A percentile compares a stretch with the other conserved stretches of the same genome.
Conservation (phyloP, 2,113 vertebrate genomes). For the Desmodus rotundus region DNA sequence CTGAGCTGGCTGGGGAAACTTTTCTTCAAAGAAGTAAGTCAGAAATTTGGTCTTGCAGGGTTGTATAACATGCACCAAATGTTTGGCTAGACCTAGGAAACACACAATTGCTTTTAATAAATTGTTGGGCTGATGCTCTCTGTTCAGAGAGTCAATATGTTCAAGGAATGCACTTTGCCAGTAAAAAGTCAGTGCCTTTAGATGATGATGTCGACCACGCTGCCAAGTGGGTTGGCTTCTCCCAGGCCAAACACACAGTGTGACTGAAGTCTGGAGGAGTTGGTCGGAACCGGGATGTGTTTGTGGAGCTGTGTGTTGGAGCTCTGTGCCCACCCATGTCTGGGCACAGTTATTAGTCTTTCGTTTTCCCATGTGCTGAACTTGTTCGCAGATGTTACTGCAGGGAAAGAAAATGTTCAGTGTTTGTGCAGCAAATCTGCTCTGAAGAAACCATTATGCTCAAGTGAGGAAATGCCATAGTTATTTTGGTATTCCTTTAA, state of each 20-base stretch:
- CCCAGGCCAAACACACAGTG: not conserved
- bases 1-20: not conserved
- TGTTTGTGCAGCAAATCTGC: conserved; percentile 44
- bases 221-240: not conserved
- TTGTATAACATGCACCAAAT: conserved; percentile 69
- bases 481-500: conserved; percentile 73
- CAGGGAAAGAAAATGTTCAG: conserved; percentile 46
- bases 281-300: not conserved
- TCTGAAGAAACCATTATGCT: conserved; percentile 70
- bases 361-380: conserved; percentile 36
- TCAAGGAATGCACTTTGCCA: conserved; percentile 33
- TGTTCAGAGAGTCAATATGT: conserved; percentile 59
- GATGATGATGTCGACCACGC: not conserved
- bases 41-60: conserved; percentile 23
- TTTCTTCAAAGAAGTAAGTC: not conserved
- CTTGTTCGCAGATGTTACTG: conserved; percentile 64
- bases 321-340: conserved; percentile 63
- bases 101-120: conserved; percentile 77
- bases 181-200: conserved; percentile 6
- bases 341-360: conserved; percentile 15
- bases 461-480: conserved; percentile 66
- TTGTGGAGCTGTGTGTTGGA: conserved; percentile 12
- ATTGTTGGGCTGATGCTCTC: conserved; percentile 42
- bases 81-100: conserved; percentile 65
- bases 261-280: conserved; percentile 26